These are phyloP conservation scores for Hypomecis punctinalis DNA, from an alignment of 2,888 invertebrate species.

Conservation along the genomic window DNA sequence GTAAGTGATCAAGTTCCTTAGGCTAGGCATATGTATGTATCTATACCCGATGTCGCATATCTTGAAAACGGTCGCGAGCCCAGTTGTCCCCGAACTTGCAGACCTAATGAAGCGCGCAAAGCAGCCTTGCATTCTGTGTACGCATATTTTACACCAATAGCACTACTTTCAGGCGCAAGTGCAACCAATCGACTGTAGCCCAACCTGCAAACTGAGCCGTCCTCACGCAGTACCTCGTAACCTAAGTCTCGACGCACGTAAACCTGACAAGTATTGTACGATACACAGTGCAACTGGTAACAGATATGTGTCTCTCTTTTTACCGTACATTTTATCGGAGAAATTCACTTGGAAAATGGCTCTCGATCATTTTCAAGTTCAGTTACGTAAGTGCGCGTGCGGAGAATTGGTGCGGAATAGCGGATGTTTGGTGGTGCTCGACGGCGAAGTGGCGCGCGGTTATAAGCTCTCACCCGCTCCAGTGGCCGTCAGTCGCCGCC, in stretches of 20 bases:
- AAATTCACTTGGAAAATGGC: constrained; percentile 85
- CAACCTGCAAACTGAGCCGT: constrained; percentile 66
- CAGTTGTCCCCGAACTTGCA: constrained; percentile 50
- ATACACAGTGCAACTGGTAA: constrained; percentile 62
- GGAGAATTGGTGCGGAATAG: constrained; percentile 85
- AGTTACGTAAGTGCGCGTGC: constrained; percentile 84
- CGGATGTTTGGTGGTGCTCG: constrained; percentile 84
- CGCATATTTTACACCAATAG: constrained; percentile 55
- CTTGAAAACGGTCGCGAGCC: constrained; percentile 43
- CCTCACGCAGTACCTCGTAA: constrained; percentile 68
- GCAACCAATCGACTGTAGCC: constrained; percentile 59
- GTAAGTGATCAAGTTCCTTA: constrained; percentile 61
- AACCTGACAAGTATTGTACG: constrained; percentile 44
- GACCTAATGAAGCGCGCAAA: constrained; percentile 44
- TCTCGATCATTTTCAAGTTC: constrained; percentile 85
- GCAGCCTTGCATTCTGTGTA: constrained; percentile 62
- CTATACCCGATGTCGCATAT: constrained; percentile 39
- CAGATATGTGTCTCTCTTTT: constrained; percentile 79
- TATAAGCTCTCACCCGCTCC: constrained; percentile 80
- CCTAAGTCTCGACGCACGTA: constrained; percentile 66
- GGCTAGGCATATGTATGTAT: constrained; percentile 36
- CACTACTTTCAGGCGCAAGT: constrained; percentile 42
- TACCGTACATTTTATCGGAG: constrained; percentile 83
- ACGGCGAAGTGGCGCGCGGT: constrained; percentile 79
- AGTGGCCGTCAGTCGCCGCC: constrained; percentile 76